Evolutionary conservation across 2,797 vertebrate genomes (phyloP), one percentile per base, ranked within the genome.

Genomic region (Australoheros facetus): DNA sequence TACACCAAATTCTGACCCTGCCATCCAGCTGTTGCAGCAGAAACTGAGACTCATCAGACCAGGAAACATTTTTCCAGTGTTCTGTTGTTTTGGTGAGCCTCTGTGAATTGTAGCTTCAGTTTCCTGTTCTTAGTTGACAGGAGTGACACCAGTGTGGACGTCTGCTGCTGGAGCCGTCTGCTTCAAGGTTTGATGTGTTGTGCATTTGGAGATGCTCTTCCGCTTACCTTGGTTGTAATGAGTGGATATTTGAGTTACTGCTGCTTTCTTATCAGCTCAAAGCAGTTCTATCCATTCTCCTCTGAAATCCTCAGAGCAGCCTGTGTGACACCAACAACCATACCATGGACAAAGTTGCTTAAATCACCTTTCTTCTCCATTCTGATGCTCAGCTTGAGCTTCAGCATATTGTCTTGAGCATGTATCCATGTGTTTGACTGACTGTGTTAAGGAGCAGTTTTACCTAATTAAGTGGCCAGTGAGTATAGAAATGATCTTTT

Each of bases 31-130:
- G 37, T 37, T 37, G 37, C 37, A 37, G 37, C 9, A 37, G 37
- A 37, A 37, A 37, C 37, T 11, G 9, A 10, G 37, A 37, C 37
- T 11, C 10, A 9, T 37, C 37, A 37, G 9, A 37, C 37, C 37
- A 37, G 37, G 21, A 16, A 45, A 17, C 0, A 1, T 17, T 17
- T 48, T 48, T 48, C 45, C 16, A 48, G 1, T 17, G 6, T 3
- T 7, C 5, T 48, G 2, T 48, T 48, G 45, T 64, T 62, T 13
- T 21, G 37, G 39, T 23, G 37, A 62, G 13, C 37, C 7, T 16
- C 13, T 42, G 37, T 16, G n/a, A 62, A 26, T 23, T 62, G 13
- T 16, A 0, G 19, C 32, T 0, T 0, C 0, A 37, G 32, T 0
- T 16, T 62, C n/a, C n/a, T 10, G 59, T 62, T 26, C 4, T 42